Evolutionary conservation across 2,113 vertebrate genomes (phyloP), one percentile per base, ranked within the genome.

Genomic region (Fulmarus glacialis): DNA sequence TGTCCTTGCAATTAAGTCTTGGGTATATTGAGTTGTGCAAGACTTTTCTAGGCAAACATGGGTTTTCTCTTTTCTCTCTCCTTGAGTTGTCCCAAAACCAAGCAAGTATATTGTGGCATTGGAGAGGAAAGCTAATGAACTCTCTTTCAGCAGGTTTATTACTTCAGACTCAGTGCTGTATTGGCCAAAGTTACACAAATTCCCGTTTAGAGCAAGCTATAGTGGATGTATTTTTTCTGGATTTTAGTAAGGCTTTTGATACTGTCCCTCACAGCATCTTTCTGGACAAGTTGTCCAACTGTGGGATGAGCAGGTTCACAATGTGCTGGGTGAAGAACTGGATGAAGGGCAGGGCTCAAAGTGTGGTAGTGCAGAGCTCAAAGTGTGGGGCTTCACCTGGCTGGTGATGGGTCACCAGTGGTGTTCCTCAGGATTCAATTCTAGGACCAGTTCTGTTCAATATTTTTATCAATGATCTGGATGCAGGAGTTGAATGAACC

Each of bases 361-460:
- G 56, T 5, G 8, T n/a, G n/a, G 56, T n/a, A 42, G 9, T 29
- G 15, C 62, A 36, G n/a, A n/a, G n/a, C n/a, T n/a, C n/a, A n/a
- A n/a, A n/a, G n/a, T n/a, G n/a, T 36, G 32, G 26, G 21, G 15
- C 6, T 53, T 26, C 19, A 20, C 30, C 32, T 45, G 26, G 10
- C 26, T 62, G 38, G 6, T 1, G 1, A 43, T 3, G 1, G 1
- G 34, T 55, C 24, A 48, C 34, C 42, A 34, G 34, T 2, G 2
- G 3, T 22, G 29, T 12, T 59, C 53, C 17, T 40, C 42, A 36
- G 15, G n/a, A 12, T 8, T 42, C 19, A 50, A 9, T 30, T 19
- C 9, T 42, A 60, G 23, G 19, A 14, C 18, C 4, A 52, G 7
- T 42, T 7, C 15, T n/a, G 36, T 36, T 72, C 23, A 62, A 23